Evolutionary conservation across 2,113 vertebrate genomes (phyloP).

Genomic region (Lycaon pictus): DNA sequence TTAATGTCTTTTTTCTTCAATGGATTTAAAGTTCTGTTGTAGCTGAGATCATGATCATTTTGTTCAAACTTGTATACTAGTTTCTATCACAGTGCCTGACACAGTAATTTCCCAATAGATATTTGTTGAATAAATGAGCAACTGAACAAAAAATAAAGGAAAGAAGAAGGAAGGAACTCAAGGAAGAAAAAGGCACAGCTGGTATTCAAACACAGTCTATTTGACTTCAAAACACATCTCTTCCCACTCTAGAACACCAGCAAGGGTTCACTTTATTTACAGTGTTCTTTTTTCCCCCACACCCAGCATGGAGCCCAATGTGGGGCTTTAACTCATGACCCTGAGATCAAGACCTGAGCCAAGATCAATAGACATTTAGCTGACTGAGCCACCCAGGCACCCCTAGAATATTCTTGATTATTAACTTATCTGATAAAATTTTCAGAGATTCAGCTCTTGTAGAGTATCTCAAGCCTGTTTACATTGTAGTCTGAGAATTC

Average conservation of each 20-base stretch:
- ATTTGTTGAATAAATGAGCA: constrained; percentile 27
- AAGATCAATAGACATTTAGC: not conserved
- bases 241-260: not conserved
- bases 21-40: not conserved
- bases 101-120: not conserved
- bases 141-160: not conserved
- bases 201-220: not conserved
- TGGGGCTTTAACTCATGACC: not conserved
- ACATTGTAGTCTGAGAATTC: not conserved
- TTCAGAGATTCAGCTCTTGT: not conserved
- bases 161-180: not conserved
- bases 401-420: constrained; percentile 30
- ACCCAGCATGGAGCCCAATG: not conserved
- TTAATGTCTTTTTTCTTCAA: not conserved
- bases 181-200: not conserved
- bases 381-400: not conserved
- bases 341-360: not conserved
- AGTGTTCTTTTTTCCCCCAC: not conserved
- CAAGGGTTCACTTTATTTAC: constrained; percentile 1
- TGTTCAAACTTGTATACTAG: constrained; percentile 20
- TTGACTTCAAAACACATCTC: not conserved
- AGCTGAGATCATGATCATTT: not conserved
- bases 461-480: not conserved
- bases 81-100: constrained; percentile 32
- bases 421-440: constrained; percentile 50